phyloP scores from a whole-genome alignment of 2,113 vertebrate genomes.

The Coryphaenoides rupestris region DNA sequence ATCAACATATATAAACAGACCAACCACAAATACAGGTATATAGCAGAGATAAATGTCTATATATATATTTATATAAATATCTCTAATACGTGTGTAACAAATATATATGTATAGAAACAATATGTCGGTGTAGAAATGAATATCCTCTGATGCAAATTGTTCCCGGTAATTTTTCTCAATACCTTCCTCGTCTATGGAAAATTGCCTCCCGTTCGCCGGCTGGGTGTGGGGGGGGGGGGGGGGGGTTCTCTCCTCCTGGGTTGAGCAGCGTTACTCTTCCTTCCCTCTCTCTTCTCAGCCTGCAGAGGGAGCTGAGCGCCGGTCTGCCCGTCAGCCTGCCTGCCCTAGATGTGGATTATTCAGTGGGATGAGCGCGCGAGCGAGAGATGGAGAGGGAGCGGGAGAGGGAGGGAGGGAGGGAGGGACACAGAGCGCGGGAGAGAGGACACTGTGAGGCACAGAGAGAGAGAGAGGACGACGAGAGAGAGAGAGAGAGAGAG shows the following conservation, averaged over 20 bases:
- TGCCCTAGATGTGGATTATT: conserved; percentile 83
- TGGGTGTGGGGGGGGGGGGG: too few species aligned
- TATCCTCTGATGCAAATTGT: conserved; percentile 74
- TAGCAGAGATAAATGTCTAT: conserved; percentile 74
- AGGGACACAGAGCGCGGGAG: conserved; percentile 33
- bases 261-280: conserved; percentile 69
- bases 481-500: conserved; percentile 22
- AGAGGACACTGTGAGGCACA: conserved; percentile 30
- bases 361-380: conserved; percentile 74
- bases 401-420: too few species aligned
- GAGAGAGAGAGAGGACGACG: conserved; percentile 24
- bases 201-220: conserved; percentile 60
- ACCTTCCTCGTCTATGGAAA: conserved; percentile 59
- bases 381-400: conserved; percentile 58
- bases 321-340: conserved; percentile 78
- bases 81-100: conserved; percentile 72
- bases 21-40: conserved; percentile 75
- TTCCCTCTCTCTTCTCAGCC: conserved; percentile 73
- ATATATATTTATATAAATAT: conserved; percentile 59
- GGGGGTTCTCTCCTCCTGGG: conserved; percentile 61
- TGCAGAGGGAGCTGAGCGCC: conserved; percentile 78
- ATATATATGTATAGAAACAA: conserved; percentile 74
- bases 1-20: conserved; percentile 80
- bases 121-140: conserved; percentile 74
- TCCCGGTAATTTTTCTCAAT: conserved; percentile 54